A percentile compares a stretch with the other conserved stretches of the same genome.
phyloP scores from a whole-genome alignment of 2,797 vertebrate species.

The Poecilia wingei region DNA sequence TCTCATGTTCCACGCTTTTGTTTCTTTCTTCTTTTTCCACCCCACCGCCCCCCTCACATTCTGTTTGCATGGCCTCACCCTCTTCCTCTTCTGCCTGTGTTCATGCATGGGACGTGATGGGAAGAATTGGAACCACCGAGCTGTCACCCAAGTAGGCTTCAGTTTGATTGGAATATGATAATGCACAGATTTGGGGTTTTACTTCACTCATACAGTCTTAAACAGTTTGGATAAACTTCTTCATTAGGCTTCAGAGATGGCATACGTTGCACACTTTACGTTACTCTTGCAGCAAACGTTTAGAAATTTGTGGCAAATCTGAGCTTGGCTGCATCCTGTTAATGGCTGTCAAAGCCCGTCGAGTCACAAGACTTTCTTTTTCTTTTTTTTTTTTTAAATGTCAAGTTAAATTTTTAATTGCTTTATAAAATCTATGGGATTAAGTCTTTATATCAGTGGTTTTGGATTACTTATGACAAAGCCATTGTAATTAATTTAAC shows the following conservation, averaged over 20 bases:
- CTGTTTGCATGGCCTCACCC: conserved; percentile 80
- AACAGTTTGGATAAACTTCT: not conserved
- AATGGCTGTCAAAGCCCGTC: conserved; percentile 31
- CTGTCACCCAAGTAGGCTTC: conserved; percentile 88
- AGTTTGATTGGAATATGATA: conserved; percentile 72
- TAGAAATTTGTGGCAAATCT: not conserved
- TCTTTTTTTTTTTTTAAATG: not conserved
- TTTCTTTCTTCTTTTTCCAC: conserved; percentile 71
- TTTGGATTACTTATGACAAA: not conserved
- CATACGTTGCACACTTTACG: not conserved
- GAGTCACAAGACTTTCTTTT: conserved; percentile 8
- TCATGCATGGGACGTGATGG: conserved; percentile 81
- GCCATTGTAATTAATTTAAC: not conserved
- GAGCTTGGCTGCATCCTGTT: conserved; percentile 28
- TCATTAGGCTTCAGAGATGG: conserved; percentile 6
- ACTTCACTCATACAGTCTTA: conserved; percentile 20
- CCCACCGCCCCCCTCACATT: conserved; percentile 55
- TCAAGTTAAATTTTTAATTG: not conserved
- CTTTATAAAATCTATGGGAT: not conserved
- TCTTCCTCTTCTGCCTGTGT: conserved; percentile 75
- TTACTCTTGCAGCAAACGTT: not conserved
- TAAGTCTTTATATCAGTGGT: not conserved
- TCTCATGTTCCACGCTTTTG: conserved; percentile 71
- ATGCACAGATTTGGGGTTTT: conserved; percentile 49
- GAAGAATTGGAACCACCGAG: conserved; percentile 87